Conservation (phyloP, 2,797 vertebrate species). For the Pachyuromys duprasi region DNA sequence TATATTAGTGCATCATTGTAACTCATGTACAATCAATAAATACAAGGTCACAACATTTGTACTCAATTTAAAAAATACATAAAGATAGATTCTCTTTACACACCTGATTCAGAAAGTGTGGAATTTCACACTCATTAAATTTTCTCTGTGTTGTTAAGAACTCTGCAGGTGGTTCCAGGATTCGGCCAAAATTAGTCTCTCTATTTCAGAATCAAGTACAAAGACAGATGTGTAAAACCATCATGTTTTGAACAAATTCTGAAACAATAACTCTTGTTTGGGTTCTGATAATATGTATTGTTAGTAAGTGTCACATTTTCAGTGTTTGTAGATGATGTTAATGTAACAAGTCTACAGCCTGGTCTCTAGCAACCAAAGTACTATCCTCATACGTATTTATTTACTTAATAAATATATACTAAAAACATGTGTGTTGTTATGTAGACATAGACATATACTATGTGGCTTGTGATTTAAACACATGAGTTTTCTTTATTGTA, state of each 20-base stretch:
- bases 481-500: neutral
- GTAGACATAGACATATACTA: neutral
- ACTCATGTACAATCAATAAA: neutral
- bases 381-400: too few species aligned
- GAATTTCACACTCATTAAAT: conserved; percentile 40
- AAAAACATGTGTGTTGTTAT: neutral
- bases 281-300: neutral
- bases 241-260: neutral
- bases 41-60: neutral
- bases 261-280: neutral
- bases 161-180: neutral
- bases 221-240: neutral
- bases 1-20: neutral
- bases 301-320: neutral
- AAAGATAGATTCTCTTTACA: neutral
- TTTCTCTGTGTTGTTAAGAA: conserved; percentile 32
- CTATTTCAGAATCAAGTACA: neutral
- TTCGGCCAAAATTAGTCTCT: neutral
- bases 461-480: neutral
- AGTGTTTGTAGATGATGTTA: neutral
- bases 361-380: neutral
- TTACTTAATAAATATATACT: neutral
- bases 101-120: neutral
- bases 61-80: neutral
- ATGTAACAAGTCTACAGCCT: neutral